phyloP scores from a whole-genome alignment of 1,140 invertebrate species.

The Drosophila punjabiensis region DNA sequence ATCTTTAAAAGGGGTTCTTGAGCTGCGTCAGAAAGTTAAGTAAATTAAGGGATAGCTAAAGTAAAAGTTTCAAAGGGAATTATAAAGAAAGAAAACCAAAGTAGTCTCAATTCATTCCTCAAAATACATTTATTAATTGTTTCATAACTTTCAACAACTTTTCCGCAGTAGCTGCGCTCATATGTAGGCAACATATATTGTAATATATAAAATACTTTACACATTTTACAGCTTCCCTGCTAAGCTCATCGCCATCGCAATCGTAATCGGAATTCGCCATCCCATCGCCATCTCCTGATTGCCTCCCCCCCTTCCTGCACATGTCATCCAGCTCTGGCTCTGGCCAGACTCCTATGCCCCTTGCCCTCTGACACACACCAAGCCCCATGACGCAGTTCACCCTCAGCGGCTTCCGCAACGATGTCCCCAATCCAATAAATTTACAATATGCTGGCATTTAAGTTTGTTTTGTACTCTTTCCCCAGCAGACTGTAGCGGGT shows the following conservation, averaged over 20 bases:
- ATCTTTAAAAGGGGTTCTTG: conserved; percentile 1
- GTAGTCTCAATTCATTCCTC: not conserved
- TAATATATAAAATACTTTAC: conserved; percentile 11
- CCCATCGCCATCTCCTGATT: conserved; percentile 46
- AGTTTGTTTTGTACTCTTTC: conserved; percentile 53
- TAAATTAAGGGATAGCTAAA: not conserved
- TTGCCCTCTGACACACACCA: conserved; percentile 16
- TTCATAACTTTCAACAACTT: conserved; percentile 4
- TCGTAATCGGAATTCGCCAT: conserved; percentile 37
- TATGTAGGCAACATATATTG: conserved; percentile 48
- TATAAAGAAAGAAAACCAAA: not conserved
- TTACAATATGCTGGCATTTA: conserved; percentile 66
- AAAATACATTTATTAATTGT: conserved; percentile 17
- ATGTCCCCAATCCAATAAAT: conserved; percentile 54
- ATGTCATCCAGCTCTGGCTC: conserved; percentile 40
- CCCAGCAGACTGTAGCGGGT: not conserved
- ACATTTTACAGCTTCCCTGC: conserved; percentile 21
- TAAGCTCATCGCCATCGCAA: conserved; percentile 40
- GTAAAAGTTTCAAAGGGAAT: not conserved
- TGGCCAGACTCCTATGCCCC: conserved; percentile 5
- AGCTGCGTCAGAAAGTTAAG: not conserved
- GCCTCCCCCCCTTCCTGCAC: conserved; percentile 16
- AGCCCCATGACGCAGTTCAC: conserved; percentile 8
- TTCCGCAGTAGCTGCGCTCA: conserved; percentile 21
- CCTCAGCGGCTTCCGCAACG: conserved; percentile 12